Base-by-base conservation (phyloP, 2,888 invertebrate genomes). In the Campaea margaritaria region DNA sequence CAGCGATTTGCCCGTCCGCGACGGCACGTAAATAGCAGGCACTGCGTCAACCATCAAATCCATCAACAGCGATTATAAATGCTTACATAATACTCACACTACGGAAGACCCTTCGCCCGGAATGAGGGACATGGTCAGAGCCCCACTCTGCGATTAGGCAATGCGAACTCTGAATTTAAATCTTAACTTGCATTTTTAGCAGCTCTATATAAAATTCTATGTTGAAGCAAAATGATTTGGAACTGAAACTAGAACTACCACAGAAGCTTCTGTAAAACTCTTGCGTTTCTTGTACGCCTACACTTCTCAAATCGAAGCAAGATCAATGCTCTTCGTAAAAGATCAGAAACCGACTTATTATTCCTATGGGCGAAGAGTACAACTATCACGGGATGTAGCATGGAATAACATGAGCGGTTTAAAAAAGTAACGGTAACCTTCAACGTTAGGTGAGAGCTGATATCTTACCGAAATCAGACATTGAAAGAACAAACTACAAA, bases 11-110 rank as follows among this genome's bases (percentile, higher is more conserved):
- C 92, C 92, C 55, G 91, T 89, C 78, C 92, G 74, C 85, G 92
- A 91, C 54, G 92, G 91, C 89, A 92, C 91, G 89, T 89, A 92
- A 73, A 86, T 78, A 64, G 92, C 92, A 72, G 89, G 86, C 82
- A 85, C 90, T 85, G 62, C 55, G 62, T 58, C 64, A 60, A 68
- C 62, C 68, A 68, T 64, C 58, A 68, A 53, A 58, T 41, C 46
- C 39, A 41, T 58, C 51, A 58, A 52, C 52, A 47, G 51, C 51
- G 43, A 51, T 60, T 42, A 54, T 31, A 36, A 13, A 49, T 16
- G 34, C 13, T 9, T 41, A 39, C 49, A 11, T 47, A 16, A 10
- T 50, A 42, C 42, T 14, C 16, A 49, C 52, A 71, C 48, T 65
- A 13, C 14, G 39, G 12, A 38, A 48, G n/a, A n/a, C 38, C 48